phyloP scores from a whole-genome alignment of 92 coral and sea anemone species.

The Siderastrea radians region DNA sequence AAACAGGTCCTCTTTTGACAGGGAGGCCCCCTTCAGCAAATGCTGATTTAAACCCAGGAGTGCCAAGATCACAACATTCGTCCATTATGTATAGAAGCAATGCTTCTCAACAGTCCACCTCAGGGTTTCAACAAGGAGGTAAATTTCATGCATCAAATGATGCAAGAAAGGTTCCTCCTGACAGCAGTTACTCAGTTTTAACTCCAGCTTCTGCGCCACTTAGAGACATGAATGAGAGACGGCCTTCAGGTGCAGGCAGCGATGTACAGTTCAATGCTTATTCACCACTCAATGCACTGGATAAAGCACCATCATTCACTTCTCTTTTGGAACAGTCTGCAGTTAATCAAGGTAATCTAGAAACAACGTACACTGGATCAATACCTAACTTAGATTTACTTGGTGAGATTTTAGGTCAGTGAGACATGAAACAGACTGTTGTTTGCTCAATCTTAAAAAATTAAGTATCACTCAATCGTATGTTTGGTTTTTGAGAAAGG shows the following conservation, averaged over 20 bases:
- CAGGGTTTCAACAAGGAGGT: conserved; percentile 48
- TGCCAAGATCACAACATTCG: conserved; percentile 30
- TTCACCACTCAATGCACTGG: conserved; percentile 79
- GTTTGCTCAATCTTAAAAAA: not conserved
- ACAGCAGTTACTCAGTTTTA: conserved; percentile 12
- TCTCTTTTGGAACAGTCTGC: conserved; percentile 90
- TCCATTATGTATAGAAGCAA: conserved; percentile 33
- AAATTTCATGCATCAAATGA: conserved; percentile 49
- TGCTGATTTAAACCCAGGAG: conserved; percentile 30
- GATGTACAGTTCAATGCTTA: conserved; percentile 75
- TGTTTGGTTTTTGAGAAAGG: not conserved
- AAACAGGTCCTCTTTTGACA: conserved; percentile 24
- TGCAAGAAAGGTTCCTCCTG: conserved; percentile 50
- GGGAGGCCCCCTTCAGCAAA: conserved; percentile 37
- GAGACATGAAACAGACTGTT: not conserved
- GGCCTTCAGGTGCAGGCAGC: conserved; percentile 37
- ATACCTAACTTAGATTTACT: conserved; percentile 91
- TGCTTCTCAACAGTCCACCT: conserved; percentile 15
- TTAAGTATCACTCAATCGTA: not conserved
- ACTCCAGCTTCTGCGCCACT: conserved; percentile 16
- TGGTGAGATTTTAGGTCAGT: conserved; percentile 86
- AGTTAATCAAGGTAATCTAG: conserved; percentile 78
- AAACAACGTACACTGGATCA: conserved; percentile 93
- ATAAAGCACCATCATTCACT: conserved; percentile 90
- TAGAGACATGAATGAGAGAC: conserved; percentile 23